phyloP scores from a whole-genome alignment of 2,113 vertebrate genomes.

The Herpetotheres cachinnans region DNA sequence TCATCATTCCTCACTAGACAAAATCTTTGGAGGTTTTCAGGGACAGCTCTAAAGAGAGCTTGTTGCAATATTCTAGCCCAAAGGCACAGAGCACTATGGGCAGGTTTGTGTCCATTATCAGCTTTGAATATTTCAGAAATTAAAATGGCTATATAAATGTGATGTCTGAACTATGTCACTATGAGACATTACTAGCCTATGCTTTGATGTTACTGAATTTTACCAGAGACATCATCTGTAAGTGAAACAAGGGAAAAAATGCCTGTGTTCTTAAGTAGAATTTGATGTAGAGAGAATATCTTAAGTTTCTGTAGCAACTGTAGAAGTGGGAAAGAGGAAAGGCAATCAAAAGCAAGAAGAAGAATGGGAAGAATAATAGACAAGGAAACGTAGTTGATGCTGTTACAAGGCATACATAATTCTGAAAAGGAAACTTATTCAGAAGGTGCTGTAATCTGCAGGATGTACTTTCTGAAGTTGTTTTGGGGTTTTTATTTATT shows the following conservation, averaged over 20 bases:
- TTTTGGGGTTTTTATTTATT: background rate
- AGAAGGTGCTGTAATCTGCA: background rate
- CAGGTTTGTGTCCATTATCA: background rate
- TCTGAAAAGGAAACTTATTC: background rate
- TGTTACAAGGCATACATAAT: background rate
- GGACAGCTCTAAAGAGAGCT: background rate
- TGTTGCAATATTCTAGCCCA: background rate
- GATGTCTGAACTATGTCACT: background rate
- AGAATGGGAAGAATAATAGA: background rate
- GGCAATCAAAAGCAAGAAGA: background rate
- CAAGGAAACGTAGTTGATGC: background rate
- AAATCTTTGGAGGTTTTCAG: conserved; percentile 41
- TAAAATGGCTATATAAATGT: background rate
- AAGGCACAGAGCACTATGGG: background rate
- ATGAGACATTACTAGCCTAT: background rate
- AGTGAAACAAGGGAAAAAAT: background rate
- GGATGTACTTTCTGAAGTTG: background rate
- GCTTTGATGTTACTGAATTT: background rate
- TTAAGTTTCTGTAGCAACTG: background rate
- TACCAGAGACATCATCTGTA: background rate
- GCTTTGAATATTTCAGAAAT: conserved; percentile 37
- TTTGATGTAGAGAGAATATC: background rate
- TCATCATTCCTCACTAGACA: background rate
- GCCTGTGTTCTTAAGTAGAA: background rate
- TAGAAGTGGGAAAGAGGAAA: background rate